Base-by-base conservation (phyloP, 2,888 invertebrate genomes). In the Caenorhabditis uteleia region DNA sequence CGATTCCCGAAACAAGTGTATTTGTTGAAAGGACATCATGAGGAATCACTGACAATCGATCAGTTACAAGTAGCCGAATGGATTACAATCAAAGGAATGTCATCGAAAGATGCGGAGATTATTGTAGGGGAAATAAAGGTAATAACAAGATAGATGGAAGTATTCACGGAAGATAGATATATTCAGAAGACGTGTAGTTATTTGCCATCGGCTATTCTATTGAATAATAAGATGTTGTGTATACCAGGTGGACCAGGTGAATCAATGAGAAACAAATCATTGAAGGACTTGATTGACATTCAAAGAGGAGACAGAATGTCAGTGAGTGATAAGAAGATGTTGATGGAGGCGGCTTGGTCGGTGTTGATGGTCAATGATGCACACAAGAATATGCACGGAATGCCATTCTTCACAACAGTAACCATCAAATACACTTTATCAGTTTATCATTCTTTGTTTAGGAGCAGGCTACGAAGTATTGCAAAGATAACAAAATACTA, bases 171-270 rank as follows among this genome's bases (percentile, higher is more conserved):
- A n/a, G n/a, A n/a, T n/a, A n/a, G n/a, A n/a, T n/a, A n/a, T n/a
- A n/a, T n/a, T n/a, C n/a, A n/a, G n/a, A n/a, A n/a, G n/a, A n/a
- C n/a, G n/a, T n/a, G n/a, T n/a, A n/a, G n/a, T n/a, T n/a, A n/a
- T n/a, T n/a, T n/a, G n/a, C 12, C n/a, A n/a, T n/a, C n/a, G n/a
- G n/a, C n/a, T n/a, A n/a, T n/a, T n/a, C n/a, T n/a, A n/a, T 16
- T 75, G 31, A 49, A 62, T 46, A 33, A 48, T 16, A 56, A 60
- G 8, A 64, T 71, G 20, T 50, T 77, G 7, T 73, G 72, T 43
- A 62, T 77, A 43, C 66, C 69, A 1, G 77, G 75, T 0, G 77
- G 75, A 2, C 75, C 75, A 29, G 77, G 77, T 4, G 68, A 70
- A 8, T 42, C 45, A 23, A 33, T 77, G 8, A n/a, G n/a, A n/a